A percentile compares a stretch with the other conserved stretches of the same genome.
Evolutionary conservation across 2,888 invertebrate genomes (phyloP).

Genomic region (Taphrorychus bicolor): DNA sequence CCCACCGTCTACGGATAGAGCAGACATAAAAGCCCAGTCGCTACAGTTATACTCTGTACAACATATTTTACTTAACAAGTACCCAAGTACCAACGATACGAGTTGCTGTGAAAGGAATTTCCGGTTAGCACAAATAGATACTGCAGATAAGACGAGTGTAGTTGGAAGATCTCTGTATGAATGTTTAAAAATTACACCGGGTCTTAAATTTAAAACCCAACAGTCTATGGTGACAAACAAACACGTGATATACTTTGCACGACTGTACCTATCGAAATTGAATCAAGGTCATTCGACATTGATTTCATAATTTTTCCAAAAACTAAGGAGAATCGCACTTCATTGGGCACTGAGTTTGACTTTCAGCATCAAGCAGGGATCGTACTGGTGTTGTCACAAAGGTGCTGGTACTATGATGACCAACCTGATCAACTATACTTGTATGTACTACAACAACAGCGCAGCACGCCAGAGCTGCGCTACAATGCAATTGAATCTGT

Average conservation of each 20-base stretch:
- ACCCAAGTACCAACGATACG: neutral
- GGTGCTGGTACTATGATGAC: neutral
- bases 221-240: neutral
- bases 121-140: neutral
- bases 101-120: neutral
- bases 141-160: neutral
- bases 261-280: neutral
- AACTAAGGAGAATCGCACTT: neutral
- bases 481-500: neutral
- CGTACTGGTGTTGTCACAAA: neutral
- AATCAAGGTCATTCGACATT: neutral
- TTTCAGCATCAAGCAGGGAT: neutral
- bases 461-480: neutral
- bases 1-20: neutral
- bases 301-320: neutral
- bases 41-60: neutral
- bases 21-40: neutral
- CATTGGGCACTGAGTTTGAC: neutral
- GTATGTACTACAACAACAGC: neutral
- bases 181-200: neutral
- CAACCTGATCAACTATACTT: neutral
- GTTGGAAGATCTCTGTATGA: neutral
- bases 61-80: neutral
- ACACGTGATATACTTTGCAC: neutral
- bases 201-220: neutral